Conservation (phyloP, 2,797 vertebrate genomes). For the Danio kyathit region DNA sequence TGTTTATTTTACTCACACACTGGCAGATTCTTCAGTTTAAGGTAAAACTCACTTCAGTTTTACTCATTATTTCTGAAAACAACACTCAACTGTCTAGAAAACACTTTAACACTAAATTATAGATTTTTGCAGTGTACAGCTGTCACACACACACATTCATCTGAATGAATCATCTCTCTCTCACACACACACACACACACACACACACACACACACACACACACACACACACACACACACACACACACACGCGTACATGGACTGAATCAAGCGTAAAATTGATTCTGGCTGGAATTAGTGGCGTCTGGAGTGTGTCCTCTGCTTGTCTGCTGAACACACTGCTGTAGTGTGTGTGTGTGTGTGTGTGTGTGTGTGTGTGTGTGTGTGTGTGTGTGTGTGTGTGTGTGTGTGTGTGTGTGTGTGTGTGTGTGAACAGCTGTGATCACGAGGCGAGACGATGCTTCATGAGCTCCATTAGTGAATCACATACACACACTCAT, state of each 20-base stretch:
- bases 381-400: no score
- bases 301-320: slow-evolving; percentile 69
- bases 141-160: not conserved
- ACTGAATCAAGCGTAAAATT: slow-evolving; percentile 72
- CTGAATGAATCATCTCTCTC: no score
- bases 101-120: no score
- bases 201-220: slow-evolving; percentile 15
- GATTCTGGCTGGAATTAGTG: slow-evolving; percentile 66
- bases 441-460: slow-evolving; percentile 26
- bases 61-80: no score
- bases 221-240: slow-evolving; percentile 40
- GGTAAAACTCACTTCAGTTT: no score
- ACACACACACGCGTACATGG: slow-evolving; percentile 54
- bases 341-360: no score
- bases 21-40: no score
- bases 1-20: no score
- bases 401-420: no score
- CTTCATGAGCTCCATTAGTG: slow-evolving; percentile 27
- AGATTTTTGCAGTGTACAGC: not conserved
- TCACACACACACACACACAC: no score
- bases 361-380: no score
- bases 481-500: slow-evolving; percentile 57
- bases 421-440: slow-evolving; percentile 45
- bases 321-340: slow-evolving; percentile 73
- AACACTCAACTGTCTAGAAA: no score